These are phyloP conservation scores for Astropecten irregularis DNA, from an alignment of 53 echinoderm and acorn worm species.

Conservation along the genomic window DNA sequence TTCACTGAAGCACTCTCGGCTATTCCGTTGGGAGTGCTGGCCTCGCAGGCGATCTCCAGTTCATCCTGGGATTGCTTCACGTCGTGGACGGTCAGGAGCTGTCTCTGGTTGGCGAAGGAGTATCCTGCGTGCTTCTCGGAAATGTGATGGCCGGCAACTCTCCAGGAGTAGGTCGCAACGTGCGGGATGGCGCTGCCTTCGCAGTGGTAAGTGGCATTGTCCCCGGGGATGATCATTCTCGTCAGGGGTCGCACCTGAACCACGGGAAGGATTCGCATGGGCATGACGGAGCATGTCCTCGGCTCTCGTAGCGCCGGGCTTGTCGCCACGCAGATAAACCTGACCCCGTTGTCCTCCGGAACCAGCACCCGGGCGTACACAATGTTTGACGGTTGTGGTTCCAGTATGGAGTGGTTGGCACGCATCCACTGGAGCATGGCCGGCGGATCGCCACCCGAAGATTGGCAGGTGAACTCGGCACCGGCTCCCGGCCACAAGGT, in stretches of 20 bases:
- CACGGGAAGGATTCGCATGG: conserved; percentile 81
- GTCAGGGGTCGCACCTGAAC: conserved; percentile 77
- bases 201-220: conserved; percentile 86
- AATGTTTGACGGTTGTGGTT: conserved; percentile 63
- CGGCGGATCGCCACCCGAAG: conserved; percentile 83
- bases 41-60: conserved; percentile 71
- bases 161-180: conserved; percentile 76
- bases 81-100: conserved; percentile 71
- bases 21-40: conserved; percentile 71
- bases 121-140: conserved; percentile 51
- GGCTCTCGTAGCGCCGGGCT: conserved; percentile 83
- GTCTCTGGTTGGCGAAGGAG: conserved; percentile 64
- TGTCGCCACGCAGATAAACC: conserved; percentile 81
- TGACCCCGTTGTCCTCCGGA: conserved; percentile 90
- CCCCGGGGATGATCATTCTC: conserved; percentile 67
- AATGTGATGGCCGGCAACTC: conserved; percentile 26
- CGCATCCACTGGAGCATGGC: conserved; percentile 86
- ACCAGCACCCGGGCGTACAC: conserved; percentile 75
- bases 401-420: conserved; percentile 66
- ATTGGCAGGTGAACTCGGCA: conserved; percentile 74
- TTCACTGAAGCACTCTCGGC: conserved; percentile 62
- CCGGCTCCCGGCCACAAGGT: conserved; percentile 84
- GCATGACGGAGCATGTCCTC: conserved; percentile 69
- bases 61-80: conserved; percentile 65
- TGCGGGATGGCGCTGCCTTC: conserved; percentile 84